phyloP scores from a whole-genome alignment of 2,888 invertebrate genomes.

The Drosophila phalerata region DNA sequence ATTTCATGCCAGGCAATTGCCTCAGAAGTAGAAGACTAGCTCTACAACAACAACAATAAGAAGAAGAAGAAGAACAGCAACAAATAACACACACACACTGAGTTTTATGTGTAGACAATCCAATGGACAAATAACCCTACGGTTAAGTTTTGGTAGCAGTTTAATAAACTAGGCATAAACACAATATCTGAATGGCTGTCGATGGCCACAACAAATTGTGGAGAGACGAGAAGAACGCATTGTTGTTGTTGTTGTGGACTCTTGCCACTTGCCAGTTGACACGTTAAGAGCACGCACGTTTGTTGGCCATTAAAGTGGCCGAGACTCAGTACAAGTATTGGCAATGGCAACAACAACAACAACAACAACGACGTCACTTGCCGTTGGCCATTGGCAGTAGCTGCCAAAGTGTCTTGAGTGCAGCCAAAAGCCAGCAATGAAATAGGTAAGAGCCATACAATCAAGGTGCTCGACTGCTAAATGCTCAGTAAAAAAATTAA shows the following conservation, averaged over 20 bases:
- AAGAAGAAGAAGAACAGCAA: slow-evolving; percentile 7
- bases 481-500: no score
- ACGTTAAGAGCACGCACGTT: slow-evolving; percentile 81
- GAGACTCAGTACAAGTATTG: slow-evolving; percentile 14
- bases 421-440: slow-evolving; percentile 15
- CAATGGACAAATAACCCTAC: slow-evolving; percentile 77
- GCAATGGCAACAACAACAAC: slow-evolving; percentile 8
- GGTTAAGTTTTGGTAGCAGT: slow-evolving; percentile 71
- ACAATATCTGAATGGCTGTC: slow-evolving; percentile 32
- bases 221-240: slow-evolving; percentile 55
- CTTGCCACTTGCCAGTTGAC: slow-evolving; percentile 68
- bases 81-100: slow-evolving; percentile 16
- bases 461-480: no score
- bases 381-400: slow-evolving; percentile 20
- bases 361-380: slow-evolving; percentile 7
- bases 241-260: slow-evolving; percentile 13
- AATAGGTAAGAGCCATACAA: no score
- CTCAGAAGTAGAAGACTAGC: slow-evolving; percentile 48
- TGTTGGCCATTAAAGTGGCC: slow-evolving; percentile 69
- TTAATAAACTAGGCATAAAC: slow-evolving; percentile 58
- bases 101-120: slow-evolving; percentile 6
- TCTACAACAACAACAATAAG: slow-evolving; percentile 1
- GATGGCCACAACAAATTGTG: slow-evolving; percentile 22
- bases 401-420: slow-evolving; percentile 14
- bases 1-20: slow-evolving; percentile 16